Base-by-base conservation (phyloP, 2,888 invertebrate genomes). In the Nycteola revayana region DNA sequence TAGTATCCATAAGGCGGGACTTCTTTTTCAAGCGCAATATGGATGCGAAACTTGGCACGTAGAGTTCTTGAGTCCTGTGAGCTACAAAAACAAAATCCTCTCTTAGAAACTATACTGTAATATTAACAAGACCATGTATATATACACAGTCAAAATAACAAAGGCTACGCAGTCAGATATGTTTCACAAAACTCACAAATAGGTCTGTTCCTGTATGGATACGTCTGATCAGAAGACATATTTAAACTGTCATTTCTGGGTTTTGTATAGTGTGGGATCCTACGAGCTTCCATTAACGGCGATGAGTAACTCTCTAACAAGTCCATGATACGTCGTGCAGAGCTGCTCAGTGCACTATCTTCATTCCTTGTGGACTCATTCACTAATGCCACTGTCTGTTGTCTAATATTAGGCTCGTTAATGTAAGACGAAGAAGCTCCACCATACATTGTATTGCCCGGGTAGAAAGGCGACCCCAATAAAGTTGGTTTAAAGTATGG, bases 261-360 rank as follows among this genome's bases (percentile, higher is more conserved):
- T n/a, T 41, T 44, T 9, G 44, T 50, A 35, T 63, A 72, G 9
- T 57, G 60, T 1, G 95, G 94, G 71, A 96, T 94, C 64, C 93
- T 93, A 63, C 92, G 94, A 1, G 94, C 95, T 72, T 96, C 96
- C 25, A 88, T 88, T 30, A 96, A 78, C 0, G 96, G 95, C 1
- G 96, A 94, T 0, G 95, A 93, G 78, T 94, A 95, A 56, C 94
- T 92, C 68, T 96, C 95, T 34, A 97, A 82, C 3, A 95, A 90
- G 58, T 94, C 93, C 59, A 97, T 81, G 47, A 97, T 94, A 45
- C 93, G 91, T 56, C 93, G 92, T 0, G 96, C 94, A 2, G 96
- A 94, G 47, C 91, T 90, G 64, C 95, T 94, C 73, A 94, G 89
- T 7, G 55, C 56, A 21, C 64, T 60, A 41, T 65, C 66, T 10